Evolutionary conservation across 2,888 invertebrate species (phyloP).

Genomic region (Eremobia ochroleuca): DNA sequence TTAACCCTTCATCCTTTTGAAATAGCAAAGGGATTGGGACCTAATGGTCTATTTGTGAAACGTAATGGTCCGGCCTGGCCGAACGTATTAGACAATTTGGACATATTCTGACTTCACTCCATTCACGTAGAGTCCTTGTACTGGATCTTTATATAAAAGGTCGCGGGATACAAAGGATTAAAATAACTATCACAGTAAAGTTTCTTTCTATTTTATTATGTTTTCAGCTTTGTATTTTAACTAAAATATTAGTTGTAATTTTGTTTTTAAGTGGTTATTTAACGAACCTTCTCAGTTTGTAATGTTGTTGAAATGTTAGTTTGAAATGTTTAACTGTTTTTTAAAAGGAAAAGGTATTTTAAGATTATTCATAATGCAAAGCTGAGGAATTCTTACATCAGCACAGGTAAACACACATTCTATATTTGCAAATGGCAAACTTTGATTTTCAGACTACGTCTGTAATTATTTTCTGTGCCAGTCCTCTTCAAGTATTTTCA

Average conservation of each 20-base stretch:
- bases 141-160: conserved; percentile 74
- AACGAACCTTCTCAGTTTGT: conserved; percentile 24
- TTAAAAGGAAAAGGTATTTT: neutral
- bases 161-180: conserved; percentile 61
- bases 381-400: neutral
- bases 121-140: conserved; percentile 80
- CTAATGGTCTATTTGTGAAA: conserved; percentile 91
- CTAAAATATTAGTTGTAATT: conserved; percentile 35
- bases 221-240: conserved; percentile 48
- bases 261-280: conserved; percentile 23
- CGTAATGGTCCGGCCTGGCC: conserved; percentile 88
- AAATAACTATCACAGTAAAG: conserved; percentile 66
- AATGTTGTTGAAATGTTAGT: conserved; percentile 23
- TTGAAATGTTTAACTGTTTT: conserved; percentile 11
- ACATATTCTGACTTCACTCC: conserved; percentile 86
- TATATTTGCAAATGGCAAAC: conserved; percentile 21
- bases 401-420: neutral
- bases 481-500: conserved; percentile 33
- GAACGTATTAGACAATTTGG: conserved; percentile 88
- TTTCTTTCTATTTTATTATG: conserved; percentile 54
- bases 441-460: conserved; percentile 17
- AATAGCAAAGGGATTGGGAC: conserved; percentile 90
- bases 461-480: conserved; percentile 38
- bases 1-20: conserved; percentile 91
- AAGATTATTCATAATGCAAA: conserved; percentile 1